Evolutionary conservation across 1,140 invertebrate species (phyloP).

Genomic region (Dendrolimus kikuchii): DNA sequence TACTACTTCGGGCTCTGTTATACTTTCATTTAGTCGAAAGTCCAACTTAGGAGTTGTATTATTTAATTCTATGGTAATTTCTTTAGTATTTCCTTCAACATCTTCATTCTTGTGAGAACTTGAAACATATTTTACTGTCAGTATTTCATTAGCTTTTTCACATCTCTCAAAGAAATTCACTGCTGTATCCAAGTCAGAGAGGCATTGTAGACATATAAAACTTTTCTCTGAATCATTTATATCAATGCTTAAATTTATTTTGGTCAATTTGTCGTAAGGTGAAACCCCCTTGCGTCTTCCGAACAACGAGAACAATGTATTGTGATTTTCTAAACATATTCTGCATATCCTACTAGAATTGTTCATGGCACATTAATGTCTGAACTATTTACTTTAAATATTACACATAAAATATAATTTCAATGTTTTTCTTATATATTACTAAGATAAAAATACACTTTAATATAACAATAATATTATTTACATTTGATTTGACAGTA

Average conservation of each 20-base stretch:
- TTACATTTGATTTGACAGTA: too few species aligned
- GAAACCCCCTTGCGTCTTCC: conserved; percentile 17
- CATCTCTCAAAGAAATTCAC: conserved; percentile 34
- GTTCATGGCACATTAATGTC: conserved; percentile 5
- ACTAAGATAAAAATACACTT: too few species aligned
- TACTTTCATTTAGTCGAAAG: too few species aligned
- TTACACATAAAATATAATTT: too few species aligned
- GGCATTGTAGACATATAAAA: conserved; percentile 30
- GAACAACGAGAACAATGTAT: conserved; percentile 21
- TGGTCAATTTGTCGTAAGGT: conserved; percentile 24
- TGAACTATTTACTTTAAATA: too few species aligned
- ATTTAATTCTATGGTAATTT: too few species aligned
- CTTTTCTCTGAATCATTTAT: conserved; percentile 18
- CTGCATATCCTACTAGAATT: conserved; percentile 18
- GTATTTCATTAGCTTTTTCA: conserved; percentile 25
- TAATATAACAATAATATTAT: too few species aligned
- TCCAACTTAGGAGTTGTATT: too few species aligned
- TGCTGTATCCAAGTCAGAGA: conserved; percentile 27
- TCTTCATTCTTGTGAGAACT: not conserved
- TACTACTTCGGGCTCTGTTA: too few species aligned
- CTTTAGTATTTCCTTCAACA: not conserved
- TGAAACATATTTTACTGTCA: conserved; percentile 6
- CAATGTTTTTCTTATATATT: too few species aligned
- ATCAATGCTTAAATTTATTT: conserved; percentile 19
- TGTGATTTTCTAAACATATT: conserved; percentile 28